Base-by-base conservation (phyloP, 2,113 vertebrate genomes). In the Anser cygnoides region DNA sequence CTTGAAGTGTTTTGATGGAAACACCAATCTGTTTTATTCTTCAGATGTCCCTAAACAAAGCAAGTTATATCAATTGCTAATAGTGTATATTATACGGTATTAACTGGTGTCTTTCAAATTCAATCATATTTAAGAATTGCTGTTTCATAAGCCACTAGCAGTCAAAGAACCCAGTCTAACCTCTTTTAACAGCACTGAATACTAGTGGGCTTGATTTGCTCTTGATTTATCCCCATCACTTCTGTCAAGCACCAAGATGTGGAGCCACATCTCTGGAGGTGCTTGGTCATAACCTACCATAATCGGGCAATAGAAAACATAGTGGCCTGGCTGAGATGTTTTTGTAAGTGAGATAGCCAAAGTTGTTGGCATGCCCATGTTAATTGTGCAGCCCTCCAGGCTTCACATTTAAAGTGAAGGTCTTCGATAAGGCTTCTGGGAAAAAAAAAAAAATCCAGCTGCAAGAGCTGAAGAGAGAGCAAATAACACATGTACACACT, bases 1-100 rank as follows among this genome's bases (percentile, higher is more conserved):
- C 91, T 87, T 95, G 78, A 95, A 94, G 41, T 89, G 90, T 96
- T 96, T 96, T 96, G 94, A 94, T 95, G 84, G 87, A 96, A 96
- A 95, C 82, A 95, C 43, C 84, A 95, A 92, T 96, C 80, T 82
- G 71, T 66, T 88, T 88, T 77, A 95, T 92, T 96, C 81, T 92
- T 90, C 85, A 39, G 37, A 81, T 90, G 95, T 92, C 73, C 67
- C 84, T 75, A 90, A 93, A 92, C 89, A 96, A 96, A 95, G 83
- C 49, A 62, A 95, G 22, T 92, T 66, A 62, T 83, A 94, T 89
- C 73, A 82, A 82, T 84, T 84, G 67, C 77, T 90, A 84, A 67
- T 78, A 46, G 73, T 21, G 9, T 77, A 26, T 67, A 83, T 93
- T 87, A 79, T 59, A 76, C 0, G 13, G 71, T 94, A 72, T 93